Evolutionary conservation across 2,888 invertebrate genomes (phyloP), one percentile per base, ranked within the genome.

Genomic region (Netelia inedita): DNA sequence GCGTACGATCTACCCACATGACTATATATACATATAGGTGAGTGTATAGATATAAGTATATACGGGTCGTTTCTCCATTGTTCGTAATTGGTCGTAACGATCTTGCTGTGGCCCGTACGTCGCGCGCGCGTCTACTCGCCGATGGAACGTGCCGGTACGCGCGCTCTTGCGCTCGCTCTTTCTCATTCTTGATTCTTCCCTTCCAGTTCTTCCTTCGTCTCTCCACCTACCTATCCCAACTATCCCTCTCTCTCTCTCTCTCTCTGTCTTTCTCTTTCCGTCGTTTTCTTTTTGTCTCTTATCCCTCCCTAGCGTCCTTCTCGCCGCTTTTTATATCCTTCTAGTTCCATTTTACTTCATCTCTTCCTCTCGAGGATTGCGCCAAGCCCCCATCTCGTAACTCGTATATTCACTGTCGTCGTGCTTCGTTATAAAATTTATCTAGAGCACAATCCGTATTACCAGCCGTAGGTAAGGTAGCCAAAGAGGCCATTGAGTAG

Each of bases 81-180:
- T 87, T 88, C 85, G 82, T 89, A 89, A 88, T 89, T 89, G 87
- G 85, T 82, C 85, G 85, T 86, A 87, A 88, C 83, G 86, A 87
- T 85, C 79, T 65, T 72, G 65, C 57, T 71, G 74, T 79, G 50
- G 82, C n/a, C 55, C 43, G 65, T 68, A 79, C 66, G 66, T 82
- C 82, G 78, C 76, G 63, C 69, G 71, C 50, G 73, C 82, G 73
- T 73, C 72, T 82, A 19, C 72, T 61, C 73, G 21, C 72, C 50
- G 82, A 68, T 78, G 82, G 82, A 72, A 82, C 82, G 82, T 82
- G 78, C 78, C 82, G 59, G 76, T 78, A 55, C 59, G 71, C 65
- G 53, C 76, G 53, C 28, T 50, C 57, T 57, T 43, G 43, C 43
- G 28, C 21, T 71, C 71, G 9, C 43, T 65, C 57, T 71, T 50